Base-by-base conservation (phyloP, 2,888 invertebrate species). In the Mythimna loreyi region DNA sequence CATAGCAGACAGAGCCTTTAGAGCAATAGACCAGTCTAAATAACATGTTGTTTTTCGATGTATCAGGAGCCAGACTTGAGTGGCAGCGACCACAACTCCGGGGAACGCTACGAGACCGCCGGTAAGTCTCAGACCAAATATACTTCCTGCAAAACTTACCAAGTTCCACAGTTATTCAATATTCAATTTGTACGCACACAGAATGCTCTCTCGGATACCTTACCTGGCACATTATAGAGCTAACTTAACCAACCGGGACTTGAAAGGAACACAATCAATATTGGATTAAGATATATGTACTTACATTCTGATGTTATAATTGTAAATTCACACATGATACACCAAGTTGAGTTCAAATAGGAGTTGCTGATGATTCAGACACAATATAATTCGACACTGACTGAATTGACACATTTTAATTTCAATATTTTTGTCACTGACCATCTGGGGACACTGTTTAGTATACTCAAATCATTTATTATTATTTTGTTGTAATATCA, bases 41-140 rank as follows among this genome's bases (percentile, higher is more conserved):
- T 40, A 13, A 53, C 36, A 21, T 19, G 25, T 47, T 60, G 3
- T 57, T 71, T 16, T 40, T 19, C 6, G 36, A 68, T 25, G 23
- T 40, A 23, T 7, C 66, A 94, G 94, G 94, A 94, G 64, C 93
- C 92, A 86, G 94, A 94, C 60, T 86, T 85, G 3, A 87, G 84
- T 75, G 88, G 87, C 21, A 87, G 81, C 74, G 92, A 92, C 25
- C 91, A 91, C 72, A 87, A 70, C 73, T 82, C 89, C 3, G 90
- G 85, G 28, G 92, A 92, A 67, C 90, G 86, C 68, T 94, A 90
- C 85, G 92, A 93, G 43, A 77, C 84, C 13, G 88, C 80, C 72
- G 94, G 95, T 94, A 90, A 93, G 93, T 63, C 67, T 47, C 43
- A 23, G 23, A 36, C 23, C 52, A 57, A 49, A 63, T 64, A 33